Base-by-base conservation (phyloP, 1,140 invertebrate species). In the Sycophaga agraensis region DNA sequence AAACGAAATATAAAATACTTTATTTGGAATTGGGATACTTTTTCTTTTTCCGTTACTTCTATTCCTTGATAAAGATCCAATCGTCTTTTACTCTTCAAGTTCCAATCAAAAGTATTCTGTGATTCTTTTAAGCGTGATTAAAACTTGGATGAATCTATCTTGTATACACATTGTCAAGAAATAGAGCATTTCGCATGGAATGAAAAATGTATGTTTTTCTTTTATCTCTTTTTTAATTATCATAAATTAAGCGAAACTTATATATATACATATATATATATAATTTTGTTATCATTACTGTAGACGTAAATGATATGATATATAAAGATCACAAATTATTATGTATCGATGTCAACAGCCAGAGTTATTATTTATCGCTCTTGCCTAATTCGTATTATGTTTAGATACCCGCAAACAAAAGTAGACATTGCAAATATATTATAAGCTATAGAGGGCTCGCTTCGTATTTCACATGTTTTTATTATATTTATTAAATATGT, bases 111-210 rank as follows among this genome's bases (percentile, higher is more conserved):
- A n/a, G n/a, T n/a, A n/a, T n/a, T n/a, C n/a, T n/a, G n/a, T n/a
- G n/a, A n/a, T n/a, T n/a, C n/a, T n/a, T n/a, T n/a, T n/a, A n/a
- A n/a, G n/a, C n/a, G n/a, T n/a, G n/a, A n/a, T n/a, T 42, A 9
- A 24, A 50, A 43, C 35, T 49, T 39, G 24, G n/a, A n/a, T n/a
- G 19, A 54, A 49, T 57, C 40, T 35, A 55, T 57, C 48, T 31
- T 31, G 59, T 17, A 61, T 40, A 65, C 53, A 57, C 24, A 56
- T 54, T 59, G 35, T 56, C 66, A 66, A 67, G 61, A 65, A 34
- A 46, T 65, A 65, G 65, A 66, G 65, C 62, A 68, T 65, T 62
- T 63, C 67, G 69, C 71, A 70, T 70, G 69, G 64, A 69, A 71
- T 67, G 64, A 64, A 64, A 58, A 48, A n/a, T 24, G 35, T 58